phyloP scores from a whole-genome alignment of 2,888 invertebrate genomes.

The Miltochrista miniata region DNA sequence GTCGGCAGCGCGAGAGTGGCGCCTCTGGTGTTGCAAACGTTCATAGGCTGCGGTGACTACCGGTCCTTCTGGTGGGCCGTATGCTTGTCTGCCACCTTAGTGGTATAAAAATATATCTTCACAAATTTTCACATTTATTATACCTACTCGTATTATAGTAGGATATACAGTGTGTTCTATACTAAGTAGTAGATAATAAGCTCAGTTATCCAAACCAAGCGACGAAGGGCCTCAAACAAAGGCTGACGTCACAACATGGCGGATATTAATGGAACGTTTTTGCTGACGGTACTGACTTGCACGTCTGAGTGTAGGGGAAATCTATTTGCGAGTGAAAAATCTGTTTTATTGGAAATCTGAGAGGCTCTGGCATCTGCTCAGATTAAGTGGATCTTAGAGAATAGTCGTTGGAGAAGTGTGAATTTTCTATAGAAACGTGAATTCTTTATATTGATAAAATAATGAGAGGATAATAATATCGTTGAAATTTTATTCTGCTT shows the following conservation, averaged over 20 bases:
- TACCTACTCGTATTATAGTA: no score
- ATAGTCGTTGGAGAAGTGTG: background rate
- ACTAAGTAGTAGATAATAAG: no score
- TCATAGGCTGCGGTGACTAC: no score
- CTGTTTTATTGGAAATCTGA: constrained; percentile 29
- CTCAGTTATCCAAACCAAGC: constrained; percentile 28
- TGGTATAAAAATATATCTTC: no score
- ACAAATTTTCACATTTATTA: no score
- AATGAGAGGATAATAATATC: no score
- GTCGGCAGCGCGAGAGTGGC: no score
- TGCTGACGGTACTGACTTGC: constrained; percentile 67
- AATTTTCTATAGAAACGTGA: constrained; percentile 26
- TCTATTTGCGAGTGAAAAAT: constrained; percentile 29
- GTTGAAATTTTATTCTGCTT: no score
- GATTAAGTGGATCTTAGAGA: constrained; percentile 20
- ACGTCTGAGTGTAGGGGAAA: constrained; percentile 30
- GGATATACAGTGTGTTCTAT: no score
- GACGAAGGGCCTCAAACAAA: constrained; percentile 52
- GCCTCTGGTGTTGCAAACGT: no score
- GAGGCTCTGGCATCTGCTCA: background rate
- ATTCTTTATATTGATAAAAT: background rate
- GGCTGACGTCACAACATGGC: constrained; percentile 19
- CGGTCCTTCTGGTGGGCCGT: no score
- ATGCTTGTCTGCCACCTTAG: no score
- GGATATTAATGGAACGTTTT: constrained; percentile 57